These are phyloP conservation scores for Cephus cinctus DNA, from an alignment of 1,140 invertebrate species.

Conservation along the genomic window DNA sequence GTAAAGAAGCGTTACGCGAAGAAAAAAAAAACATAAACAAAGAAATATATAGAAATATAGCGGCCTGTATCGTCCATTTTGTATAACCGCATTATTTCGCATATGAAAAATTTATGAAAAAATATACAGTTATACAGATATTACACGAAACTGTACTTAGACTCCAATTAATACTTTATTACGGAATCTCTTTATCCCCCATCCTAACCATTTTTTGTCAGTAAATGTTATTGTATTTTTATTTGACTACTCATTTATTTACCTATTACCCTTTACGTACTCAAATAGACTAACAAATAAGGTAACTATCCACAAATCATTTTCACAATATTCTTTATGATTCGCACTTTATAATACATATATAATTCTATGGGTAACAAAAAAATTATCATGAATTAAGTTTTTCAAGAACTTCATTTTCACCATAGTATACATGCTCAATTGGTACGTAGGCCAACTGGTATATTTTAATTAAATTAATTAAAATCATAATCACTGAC, in stretches of 20 bases:
- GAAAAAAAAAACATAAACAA: slow-evolving; percentile 8
- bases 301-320: too few species aligned
- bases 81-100: too few species aligned
- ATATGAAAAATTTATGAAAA: neutral
- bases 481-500: neutral
- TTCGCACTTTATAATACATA: too few species aligned
- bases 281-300: too few species aligned
- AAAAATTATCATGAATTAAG: too few species aligned
- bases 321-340: too few species aligned
- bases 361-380: too few species aligned
- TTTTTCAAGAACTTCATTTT: too few species aligned
- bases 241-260: slow-evolving; percentile 2
- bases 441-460: too few species aligned
- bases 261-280: neutral
- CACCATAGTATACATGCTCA: too few species aligned
- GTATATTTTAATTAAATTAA: slow-evolving; percentile 7
- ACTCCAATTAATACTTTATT: slow-evolving; percentile 29
- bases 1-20: neutral
- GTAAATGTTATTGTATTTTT: slow-evolving; percentile 38
- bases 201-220: slow-evolving; percentile 33
- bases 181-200: too few species aligned
- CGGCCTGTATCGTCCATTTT: neutral
- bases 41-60: slow-evolving; percentile 12
- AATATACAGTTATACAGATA: neutral
- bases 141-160: slow-evolving; percentile 22